These are phyloP conservation scores for Gobiocypris rarus DNA, from an alignment of 2,113 vertebrate species.

Conservation along the genomic window DNA sequence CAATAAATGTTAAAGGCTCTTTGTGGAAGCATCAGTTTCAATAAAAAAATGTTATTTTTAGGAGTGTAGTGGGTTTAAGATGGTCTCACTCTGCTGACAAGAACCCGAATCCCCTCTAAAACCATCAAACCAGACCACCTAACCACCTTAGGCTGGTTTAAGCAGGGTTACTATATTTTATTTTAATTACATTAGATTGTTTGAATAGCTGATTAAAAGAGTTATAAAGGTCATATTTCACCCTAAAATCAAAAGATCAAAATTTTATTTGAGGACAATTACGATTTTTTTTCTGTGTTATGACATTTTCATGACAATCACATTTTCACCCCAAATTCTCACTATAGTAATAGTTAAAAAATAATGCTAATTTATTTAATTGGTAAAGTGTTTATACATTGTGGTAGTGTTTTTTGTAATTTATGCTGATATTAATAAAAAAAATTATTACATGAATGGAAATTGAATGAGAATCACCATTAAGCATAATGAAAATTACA, in stretches of 20 bases:
- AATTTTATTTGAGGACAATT: neutral
- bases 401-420: neutral
- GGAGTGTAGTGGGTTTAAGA: neutral
- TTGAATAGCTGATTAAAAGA: neutral
- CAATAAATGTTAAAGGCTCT: neutral
- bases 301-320: neutral
- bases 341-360: neutral
- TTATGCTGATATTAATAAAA: neutral
- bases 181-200: neutral
- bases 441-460: neutral
- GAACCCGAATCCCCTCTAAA: neutral
- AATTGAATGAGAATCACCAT: neutral
- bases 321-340: neutral
- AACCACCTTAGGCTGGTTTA: neutral
- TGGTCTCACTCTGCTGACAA: neutral
- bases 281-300: neutral
- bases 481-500: neutral
- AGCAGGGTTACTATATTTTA: neutral
- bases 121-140: neutral
- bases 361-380: too few species aligned
- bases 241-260: neutral
- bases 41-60: neutral
- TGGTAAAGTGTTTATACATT: neutral
- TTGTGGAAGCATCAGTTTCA: neutral
- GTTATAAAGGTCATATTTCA: neutral